Evolutionary conservation across 2,888 invertebrate genomes (phyloP).

Genomic region (Adelphocoris suturalis): DNA sequence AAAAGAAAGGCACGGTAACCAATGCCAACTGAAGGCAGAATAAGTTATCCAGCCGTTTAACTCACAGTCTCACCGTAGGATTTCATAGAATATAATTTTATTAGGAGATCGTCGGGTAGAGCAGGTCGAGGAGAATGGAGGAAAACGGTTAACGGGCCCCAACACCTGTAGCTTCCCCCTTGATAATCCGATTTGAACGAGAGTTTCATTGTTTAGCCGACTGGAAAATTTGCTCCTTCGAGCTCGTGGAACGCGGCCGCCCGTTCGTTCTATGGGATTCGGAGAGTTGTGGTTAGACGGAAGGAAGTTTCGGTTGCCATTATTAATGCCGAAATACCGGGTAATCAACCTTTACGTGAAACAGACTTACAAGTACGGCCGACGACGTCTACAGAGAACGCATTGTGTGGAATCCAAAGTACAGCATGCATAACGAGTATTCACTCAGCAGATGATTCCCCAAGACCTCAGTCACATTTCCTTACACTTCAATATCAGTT

Average conservation of each 20-base stretch:
- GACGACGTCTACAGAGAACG: too few species aligned
- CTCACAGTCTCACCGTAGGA: not conserved
- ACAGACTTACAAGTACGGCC: too few species aligned
- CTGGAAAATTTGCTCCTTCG: constrained; percentile 18
- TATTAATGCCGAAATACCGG: not conserved
- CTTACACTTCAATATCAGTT: too few species aligned
- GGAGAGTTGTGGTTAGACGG: not conserved
- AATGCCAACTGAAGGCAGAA: not conserved
- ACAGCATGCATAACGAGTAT: too few species aligned
- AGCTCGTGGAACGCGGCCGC: not conserved
- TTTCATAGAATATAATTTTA: constrained; percentile 33
- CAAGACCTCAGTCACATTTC: too few species aligned
- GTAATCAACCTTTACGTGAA: too few species aligned
- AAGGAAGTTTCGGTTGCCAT: not conserved
- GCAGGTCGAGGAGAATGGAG: not conserved
- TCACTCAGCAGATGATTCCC: too few species aligned
- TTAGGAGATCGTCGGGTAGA: not conserved
- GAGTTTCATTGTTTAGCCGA: constrained; percentile 53
- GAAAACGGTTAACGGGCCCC: not conserved
- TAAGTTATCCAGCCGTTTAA: not conserved
- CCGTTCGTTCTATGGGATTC: not conserved
- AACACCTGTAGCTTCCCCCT: constrained; percentile 56
- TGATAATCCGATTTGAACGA: constrained; percentile 55
- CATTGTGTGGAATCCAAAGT: too few species aligned
- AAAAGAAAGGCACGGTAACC: too few species aligned